phyloP scores from a whole-genome alignment of 2,888 invertebrate species.

The Drosophila setosimentum region DNA sequence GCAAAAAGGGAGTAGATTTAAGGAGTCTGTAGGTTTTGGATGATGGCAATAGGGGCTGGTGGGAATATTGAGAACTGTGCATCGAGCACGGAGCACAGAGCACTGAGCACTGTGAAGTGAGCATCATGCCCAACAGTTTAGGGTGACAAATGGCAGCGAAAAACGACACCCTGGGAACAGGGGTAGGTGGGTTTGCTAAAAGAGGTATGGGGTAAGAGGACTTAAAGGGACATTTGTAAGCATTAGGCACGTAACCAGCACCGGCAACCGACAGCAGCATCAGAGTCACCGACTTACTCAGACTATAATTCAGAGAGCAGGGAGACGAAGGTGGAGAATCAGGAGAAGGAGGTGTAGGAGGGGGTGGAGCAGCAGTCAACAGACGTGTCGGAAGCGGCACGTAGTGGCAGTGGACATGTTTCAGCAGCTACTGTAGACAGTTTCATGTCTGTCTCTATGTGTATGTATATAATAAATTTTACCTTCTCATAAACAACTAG shows the following conservation, averaged over 20 bases:
- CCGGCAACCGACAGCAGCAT: constrained; percentile 23
- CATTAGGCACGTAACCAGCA: constrained; percentile 67
- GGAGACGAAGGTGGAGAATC: not conserved
- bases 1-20: constrained; percentile 19
- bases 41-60: not conserved
- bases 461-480: constrained; percentile 61
- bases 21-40: constrained; percentile 9
- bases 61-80: constrained; percentile 9
- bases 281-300: constrained; percentile 13
- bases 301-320: constrained; percentile 4
- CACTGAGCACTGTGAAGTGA: constrained; percentile 37
- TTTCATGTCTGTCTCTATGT: constrained; percentile 18
- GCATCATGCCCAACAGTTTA: constrained; percentile 54
- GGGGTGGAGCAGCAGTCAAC: constrained; percentile 6
- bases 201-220: constrained; percentile 8
- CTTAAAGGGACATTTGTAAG: constrained; percentile 62
- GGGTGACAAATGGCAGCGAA: constrained; percentile 54
- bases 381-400: constrained; percentile 61
- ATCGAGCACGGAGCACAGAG: not conserved
- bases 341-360: not conserved
- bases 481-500: constrained; percentile 65
- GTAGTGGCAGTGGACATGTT: constrained; percentile 60
- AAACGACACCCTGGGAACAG: constrained; percentile 30
- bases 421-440: constrained; percentile 48
- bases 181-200: not conserved